A percentile compares a stretch with the other conserved stretches of the same genome.
phyloP scores from a whole-genome alignment of 2,888 invertebrate genomes.

The Odontocerum albicorne region DNA sequence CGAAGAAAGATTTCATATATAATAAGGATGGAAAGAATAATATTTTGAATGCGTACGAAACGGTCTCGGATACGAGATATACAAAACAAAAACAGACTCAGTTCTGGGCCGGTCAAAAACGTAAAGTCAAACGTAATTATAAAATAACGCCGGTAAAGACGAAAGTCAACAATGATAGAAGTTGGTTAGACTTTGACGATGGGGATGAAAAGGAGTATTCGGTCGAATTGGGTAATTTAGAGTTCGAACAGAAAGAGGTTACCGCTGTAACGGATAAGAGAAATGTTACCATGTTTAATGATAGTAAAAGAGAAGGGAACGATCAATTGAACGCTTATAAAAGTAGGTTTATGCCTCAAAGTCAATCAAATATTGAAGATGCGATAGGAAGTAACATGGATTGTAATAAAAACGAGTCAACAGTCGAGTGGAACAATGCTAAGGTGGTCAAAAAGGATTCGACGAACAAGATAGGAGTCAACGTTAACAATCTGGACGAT shows the following conservation, averaged over 20 bases:
- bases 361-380: neutral
- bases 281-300: neutral
- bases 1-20: no score
- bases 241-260: neutral
- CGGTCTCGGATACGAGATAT: no score
- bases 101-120: constrained; percentile 4
- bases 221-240: neutral
- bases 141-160: neutral
- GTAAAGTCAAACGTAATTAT: neutral
- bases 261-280: no score
- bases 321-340: constrained; percentile 8
- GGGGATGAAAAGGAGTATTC: neutral
- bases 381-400: neutral
- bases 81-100: no score
- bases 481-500: constrained; percentile 22
- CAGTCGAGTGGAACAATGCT: constrained; percentile 24
- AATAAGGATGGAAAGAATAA: no score
- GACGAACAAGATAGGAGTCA: constrained; percentile 16
- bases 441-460: constrained; percentile 9
- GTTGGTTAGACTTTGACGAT: constrained; percentile 10
- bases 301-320: neutral
- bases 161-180: constrained; percentile 1
- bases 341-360: constrained; percentile 1
- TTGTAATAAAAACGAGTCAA: neutral
- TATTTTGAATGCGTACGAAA: no score